Evolutionary conservation across 2,797 vertebrate species (phyloP).

Genomic region (Parotocinclus haroldoi): DNA sequence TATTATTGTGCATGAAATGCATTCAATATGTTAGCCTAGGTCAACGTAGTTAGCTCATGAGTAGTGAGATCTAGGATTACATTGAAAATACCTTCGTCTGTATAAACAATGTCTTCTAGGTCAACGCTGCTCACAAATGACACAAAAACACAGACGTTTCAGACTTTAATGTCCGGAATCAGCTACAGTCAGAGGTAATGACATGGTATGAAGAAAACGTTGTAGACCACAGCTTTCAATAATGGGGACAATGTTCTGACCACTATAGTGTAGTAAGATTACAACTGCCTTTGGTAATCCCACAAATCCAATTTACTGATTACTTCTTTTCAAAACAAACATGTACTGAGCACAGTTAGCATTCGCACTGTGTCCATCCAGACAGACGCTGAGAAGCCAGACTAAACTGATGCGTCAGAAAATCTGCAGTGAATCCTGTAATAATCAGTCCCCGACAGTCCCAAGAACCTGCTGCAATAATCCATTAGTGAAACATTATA

Average conservation of each 20-base stretch:
- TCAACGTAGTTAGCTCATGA: too few species aligned
- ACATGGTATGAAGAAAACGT: constrained; percentile 61
- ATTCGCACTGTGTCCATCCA: background rate
- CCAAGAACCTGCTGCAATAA: constrained; percentile 11
- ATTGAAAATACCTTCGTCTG: too few species aligned
- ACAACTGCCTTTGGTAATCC: constrained; percentile 54
- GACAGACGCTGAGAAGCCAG: background rate
- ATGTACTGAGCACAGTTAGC: constrained; percentile 28
- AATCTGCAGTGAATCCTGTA: background rate
- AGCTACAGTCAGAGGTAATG: constrained; percentile 73
- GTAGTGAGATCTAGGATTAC: too few species aligned
- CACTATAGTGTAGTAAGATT: constrained; percentile 50
- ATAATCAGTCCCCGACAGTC: background rate
- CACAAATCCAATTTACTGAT: constrained; percentile 28
- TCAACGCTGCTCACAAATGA: background rate
- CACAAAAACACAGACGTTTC: constrained; percentile 17
- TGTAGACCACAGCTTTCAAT: constrained; percentile 53
- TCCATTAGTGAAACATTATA: constrained; percentile 17
- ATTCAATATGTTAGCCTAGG: too few species aligned
- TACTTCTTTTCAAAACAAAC: constrained; percentile 56
- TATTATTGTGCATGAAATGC: too few species aligned
- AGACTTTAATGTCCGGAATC: constrained; percentile 69
- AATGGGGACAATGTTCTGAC: constrained; percentile 11
- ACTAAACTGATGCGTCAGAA: constrained; percentile 3
- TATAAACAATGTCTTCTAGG: too few species aligned